Base-by-base conservation (phyloP, 2,888 invertebrate genomes). In the Drosophila anomalata region DNA sequence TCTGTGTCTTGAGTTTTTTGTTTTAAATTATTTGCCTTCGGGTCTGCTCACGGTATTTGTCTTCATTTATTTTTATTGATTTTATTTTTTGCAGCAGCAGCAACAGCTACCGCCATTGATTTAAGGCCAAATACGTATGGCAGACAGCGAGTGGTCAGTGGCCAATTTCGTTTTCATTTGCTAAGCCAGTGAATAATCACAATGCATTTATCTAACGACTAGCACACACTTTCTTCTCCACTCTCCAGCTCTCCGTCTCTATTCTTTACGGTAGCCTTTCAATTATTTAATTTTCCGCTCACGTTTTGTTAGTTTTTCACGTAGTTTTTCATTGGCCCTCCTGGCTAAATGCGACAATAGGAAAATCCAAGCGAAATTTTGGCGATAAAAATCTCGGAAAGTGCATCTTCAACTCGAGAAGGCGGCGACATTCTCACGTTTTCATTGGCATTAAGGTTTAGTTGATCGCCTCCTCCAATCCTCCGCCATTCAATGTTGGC, bases 211-310 rank as follows among this genome's bases (percentile, higher is more conserved):
- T 76, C 59, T 77, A 84, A 67, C 80, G 76, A 72, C 51, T 86
- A 77, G 31, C 84, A 65, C 70, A 73, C 79, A 71, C 71, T 82
- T 75, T 75, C 52, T 47, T 14, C 41, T 12, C 20, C 7, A 7
- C 17, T 7, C 22, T 3, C 22, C 22, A 4, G 22, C 22, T 22
- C 22, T 22, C 1, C 22, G 22, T 1, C 22, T 5, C 22, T 42
- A 2, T 31, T 17, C 41, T 24, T 4, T 41, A 33, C 24, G 68
- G 78, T 76, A 65, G 85, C 78, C 87, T 77, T 82, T 86, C 86
- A 84, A 84, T 84, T 84, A 88, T 86, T 84, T 84, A 88, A 84
- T 84, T 84, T 84, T 88, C 88, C 83, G 77, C 84, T 84, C 84
- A 88, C 84, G 84, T 84, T 87, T 74, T 79, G 82, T 83, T 78